Evolutionary conservation across 2,888 invertebrate genomes (phyloP), one percentile per base, ranked within the genome.

Genomic region (Steinernema carpocapsae): DNA sequence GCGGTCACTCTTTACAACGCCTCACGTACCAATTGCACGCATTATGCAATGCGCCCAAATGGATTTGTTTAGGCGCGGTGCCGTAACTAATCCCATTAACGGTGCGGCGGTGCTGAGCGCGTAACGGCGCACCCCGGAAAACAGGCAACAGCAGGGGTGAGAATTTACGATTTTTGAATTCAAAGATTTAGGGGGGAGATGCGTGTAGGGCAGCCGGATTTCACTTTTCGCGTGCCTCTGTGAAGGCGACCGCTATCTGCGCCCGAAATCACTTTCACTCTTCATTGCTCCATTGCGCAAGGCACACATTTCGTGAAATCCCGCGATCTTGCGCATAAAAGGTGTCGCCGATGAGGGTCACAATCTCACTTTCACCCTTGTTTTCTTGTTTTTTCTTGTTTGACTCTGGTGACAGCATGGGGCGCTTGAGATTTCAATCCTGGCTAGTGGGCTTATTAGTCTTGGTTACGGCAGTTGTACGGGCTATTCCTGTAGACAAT

Each of bases 401-500:
- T 32, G 24, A 17, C 56, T 19, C 56, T 26, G 56, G 17, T 29
- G 29, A 32, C 64, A 17, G 32, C 29, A 64, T 64, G 64, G 19
- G 22, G 52, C 19, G 10, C 2, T 52, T 52, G 12, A 12, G 52
- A 19, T 24, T 1, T 52, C 3, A 10, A 3, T 29, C 29, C 2
- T 48, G 3, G 48, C 7, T 48, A 14, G 14, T 14, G 14, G 48
- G 3, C 14, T 48, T 19, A 14, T 14, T 64, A 64, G 64, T n/a
- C 2, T 26, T 4, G 64, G 6, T 29, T 29, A 22, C 56, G 19
- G 19, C n/a, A 19, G 29, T 72, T 14, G 48, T 74, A 4, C 42
- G 22, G 42, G 77, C 81, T 19, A 84, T 84, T 75, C 84, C 84
- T 51, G 82, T 84, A 56, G 84, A 84, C 75, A 84, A 84, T 74